phyloP scores from a whole-genome alignment of 2,797 vertebrate genomes.

The Apogon hyalosoma region DNA sequence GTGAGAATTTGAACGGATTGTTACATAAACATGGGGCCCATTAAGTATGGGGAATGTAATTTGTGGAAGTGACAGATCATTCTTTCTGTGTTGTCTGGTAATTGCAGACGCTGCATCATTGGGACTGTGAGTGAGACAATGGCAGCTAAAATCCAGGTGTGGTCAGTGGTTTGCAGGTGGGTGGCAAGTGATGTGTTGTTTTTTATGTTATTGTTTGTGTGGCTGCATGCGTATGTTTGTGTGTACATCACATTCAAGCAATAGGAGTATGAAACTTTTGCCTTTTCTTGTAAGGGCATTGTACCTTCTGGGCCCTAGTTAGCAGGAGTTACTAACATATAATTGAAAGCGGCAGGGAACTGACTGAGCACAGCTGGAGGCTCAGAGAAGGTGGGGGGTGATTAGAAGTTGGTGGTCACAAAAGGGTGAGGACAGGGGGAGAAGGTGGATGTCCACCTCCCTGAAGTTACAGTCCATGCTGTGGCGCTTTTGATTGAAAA shows the following conservation, averaged over 20 bases:
- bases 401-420: slow-evolving; percentile 40
- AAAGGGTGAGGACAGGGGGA: slow-evolving; percentile 16
- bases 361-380: slow-evolving; percentile 52
- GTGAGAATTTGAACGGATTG: slow-evolving; percentile 70
- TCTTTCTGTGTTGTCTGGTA: slow-evolving; percentile 62
- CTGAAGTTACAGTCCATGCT: slow-evolving; percentile 29
- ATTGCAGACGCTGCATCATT: slow-evolving; percentile 68
- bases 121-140: slow-evolving; percentile 40
- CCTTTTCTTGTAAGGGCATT: slow-evolving; percentile 4
- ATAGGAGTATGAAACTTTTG: slow-evolving; percentile 34
- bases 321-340: slow-evolving; percentile 50
- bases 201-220: not conserved
- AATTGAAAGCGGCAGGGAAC: slow-evolving; percentile 69
- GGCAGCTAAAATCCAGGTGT: slow-evolving; percentile 21
- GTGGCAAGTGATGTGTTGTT: slow-evolving; percentile 1
- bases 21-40: slow-evolving; percentile 72
- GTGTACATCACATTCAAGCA: not conserved
- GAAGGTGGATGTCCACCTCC: slow-evolving; percentile 10
- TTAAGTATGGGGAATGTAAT: slow-evolving; percentile 66
- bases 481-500: slow-evolving; percentile 28
- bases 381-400: slow-evolving; percentile 32
- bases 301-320: slow-evolving; percentile 56
- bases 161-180: slow-evolving; percentile 27
- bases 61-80: slow-evolving; percentile 67
- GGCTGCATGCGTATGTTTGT: not conserved